Evolutionary conservation across 1,140 invertebrate genomes (phyloP).

Genomic region (Hylaeus volcanicus): DNA sequence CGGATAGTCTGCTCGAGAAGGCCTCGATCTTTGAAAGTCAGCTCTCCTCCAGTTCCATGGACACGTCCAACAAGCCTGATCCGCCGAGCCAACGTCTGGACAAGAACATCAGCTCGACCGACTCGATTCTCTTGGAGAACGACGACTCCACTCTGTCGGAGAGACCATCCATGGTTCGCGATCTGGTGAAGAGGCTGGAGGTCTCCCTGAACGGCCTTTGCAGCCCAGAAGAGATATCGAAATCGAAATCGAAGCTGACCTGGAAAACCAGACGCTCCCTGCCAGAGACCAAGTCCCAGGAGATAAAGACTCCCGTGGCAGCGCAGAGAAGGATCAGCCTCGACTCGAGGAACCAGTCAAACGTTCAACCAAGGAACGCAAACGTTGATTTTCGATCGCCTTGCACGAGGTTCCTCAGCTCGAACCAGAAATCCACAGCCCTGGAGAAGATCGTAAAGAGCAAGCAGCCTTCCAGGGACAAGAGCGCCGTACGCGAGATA

Average conservation of each 20-base stretch:
- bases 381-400: rapidly evolving
- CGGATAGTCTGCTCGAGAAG: neutral
- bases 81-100: neutral
- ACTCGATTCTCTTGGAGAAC: neutral
- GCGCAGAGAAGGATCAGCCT: neutral
- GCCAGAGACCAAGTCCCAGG: neutral
- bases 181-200: slow-evolving; percentile 2
- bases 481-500: slow-evolving; percentile 29
- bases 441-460: neutral
- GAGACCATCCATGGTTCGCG: neutral
- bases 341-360: neutral
- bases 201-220: rapidly evolving
- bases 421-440: neutral
- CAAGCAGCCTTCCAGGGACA: neutral
- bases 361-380: neutral
- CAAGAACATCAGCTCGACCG: neutral
- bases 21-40: neutral
- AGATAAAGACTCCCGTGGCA: neutral
- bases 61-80: too few species aligned
- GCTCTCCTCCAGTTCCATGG: neutral
- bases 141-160: neutral
- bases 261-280: neutral
- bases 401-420: neutral
- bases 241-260: too few species aligned
- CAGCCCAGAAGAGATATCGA: neutral